phyloP scores from a whole-genome alignment of 2,888 invertebrate genomes.

The Volucella inanis region DNA sequence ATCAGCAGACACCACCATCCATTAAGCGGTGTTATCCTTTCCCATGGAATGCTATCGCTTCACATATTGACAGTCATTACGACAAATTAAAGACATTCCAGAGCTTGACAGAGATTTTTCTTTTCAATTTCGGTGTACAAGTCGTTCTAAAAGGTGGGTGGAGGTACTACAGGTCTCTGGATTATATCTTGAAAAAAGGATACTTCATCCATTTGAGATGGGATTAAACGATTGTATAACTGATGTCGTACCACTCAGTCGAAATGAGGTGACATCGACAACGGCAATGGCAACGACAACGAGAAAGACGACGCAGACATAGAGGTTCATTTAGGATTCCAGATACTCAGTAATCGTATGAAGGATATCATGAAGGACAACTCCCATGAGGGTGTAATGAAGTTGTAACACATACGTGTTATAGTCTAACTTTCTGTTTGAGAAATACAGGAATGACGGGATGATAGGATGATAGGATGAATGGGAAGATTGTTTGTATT shows the following conservation, averaged over 20 bases:
- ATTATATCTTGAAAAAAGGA: neutral
- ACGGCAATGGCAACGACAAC: neutral
- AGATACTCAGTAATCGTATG: constrained; percentile 21
- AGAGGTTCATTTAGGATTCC: constrained; percentile 28
- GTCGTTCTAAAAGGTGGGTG: constrained; percentile 16
- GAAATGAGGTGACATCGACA: constrained; percentile 63
- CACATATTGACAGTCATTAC: constrained; percentile 57
- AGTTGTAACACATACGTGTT: constrained; percentile 56
- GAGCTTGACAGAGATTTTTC: constrained; percentile 37
- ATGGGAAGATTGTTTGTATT: constrained; percentile 32
- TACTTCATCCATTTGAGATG: constrained; percentile 6
- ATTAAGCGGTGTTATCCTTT: constrained; percentile 23
- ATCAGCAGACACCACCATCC: constrained; percentile 14
- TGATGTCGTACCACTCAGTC: constrained; percentile 67
- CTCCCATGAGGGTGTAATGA: constrained; percentile 42
- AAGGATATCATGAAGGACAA: constrained; percentile 56
- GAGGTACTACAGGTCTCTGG: neutral
- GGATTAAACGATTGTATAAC: constrained; percentile 60
- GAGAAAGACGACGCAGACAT: constrained; percentile 22
- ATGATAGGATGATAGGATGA: constrained; percentile 3
- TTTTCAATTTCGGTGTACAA: constrained; percentile 13
- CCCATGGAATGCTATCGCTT: constrained; percentile 10
- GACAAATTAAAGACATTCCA: constrained; percentile 64
- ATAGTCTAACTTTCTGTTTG: constrained; percentile 21
- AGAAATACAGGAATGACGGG: neutral